Conservation (phyloP, 2,888 invertebrate genomes). For the Hypomecis punctinalis region DNA sequence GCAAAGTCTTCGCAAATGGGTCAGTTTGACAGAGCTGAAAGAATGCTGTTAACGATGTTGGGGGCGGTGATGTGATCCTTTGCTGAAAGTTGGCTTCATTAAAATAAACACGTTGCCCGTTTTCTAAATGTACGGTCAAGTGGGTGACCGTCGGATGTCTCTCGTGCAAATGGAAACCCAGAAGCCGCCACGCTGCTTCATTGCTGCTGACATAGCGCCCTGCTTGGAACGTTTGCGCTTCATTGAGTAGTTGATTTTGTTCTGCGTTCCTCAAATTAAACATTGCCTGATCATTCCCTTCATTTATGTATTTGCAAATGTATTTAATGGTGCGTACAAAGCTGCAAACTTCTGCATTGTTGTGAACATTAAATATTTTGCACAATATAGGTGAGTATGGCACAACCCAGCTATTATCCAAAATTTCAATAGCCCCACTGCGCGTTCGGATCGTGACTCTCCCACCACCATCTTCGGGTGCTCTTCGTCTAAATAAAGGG, state of each 20-base stretch:
- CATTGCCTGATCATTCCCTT: slow-evolving; percentile 43
- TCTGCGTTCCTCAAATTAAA: slow-evolving; percentile 6
- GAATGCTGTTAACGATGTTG: slow-evolving; percentile 40
- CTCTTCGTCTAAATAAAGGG: slow-evolving; percentile 46
- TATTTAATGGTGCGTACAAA: slow-evolving; percentile 40
- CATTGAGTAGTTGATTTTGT: too few species aligned
- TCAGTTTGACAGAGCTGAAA: slow-evolving; percentile 14
- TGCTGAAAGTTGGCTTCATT: slow-evolving; percentile 34
- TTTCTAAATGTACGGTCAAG: slow-evolving; percentile 37
- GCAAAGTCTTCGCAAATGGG: slow-evolving; percentile 17
- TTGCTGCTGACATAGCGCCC: slow-evolving; percentile 24
- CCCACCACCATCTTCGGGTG: slow-evolving; percentile 43
- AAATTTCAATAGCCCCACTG: slow-evolving; percentile 15
- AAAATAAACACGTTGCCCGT: slow-evolving; percentile 44
- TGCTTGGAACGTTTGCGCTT: slow-evolving; percentile 4
- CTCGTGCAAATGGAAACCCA: slow-evolving; percentile 42
- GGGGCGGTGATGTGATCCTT: slow-evolving; percentile 25
- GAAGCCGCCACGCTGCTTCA: slow-evolving; percentile 14
- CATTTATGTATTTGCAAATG: slow-evolving; percentile 45
- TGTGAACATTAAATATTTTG: slow-evolving; percentile 39
- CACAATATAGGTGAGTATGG: slow-evolving; percentile 39
- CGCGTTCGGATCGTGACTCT: slow-evolving; percentile 17
- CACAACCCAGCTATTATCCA: slow-evolving; percentile 42
- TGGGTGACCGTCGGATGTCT: slow-evolving; percentile 41
- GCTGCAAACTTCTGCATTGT: slow-evolving; percentile 40